phyloP scores from a whole-genome alignment of 2,888 invertebrate species.

The Aphidius colemani region DNA sequence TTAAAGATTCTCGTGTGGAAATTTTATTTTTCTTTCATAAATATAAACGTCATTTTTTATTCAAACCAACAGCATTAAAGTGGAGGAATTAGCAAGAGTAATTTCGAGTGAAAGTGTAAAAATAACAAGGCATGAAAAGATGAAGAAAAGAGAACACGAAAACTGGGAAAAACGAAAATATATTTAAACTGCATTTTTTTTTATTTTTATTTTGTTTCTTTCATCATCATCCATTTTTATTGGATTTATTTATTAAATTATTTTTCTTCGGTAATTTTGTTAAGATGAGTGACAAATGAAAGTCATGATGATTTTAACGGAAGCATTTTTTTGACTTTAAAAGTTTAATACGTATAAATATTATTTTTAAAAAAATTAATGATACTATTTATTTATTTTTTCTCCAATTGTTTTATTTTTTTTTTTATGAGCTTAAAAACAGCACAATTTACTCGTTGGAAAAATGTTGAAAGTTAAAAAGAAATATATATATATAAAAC shows the following conservation, averaged over 20 bases:
- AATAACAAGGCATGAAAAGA: constrained; percentile 23
- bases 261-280: constrained; percentile 17
- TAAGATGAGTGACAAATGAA: constrained; percentile 13
- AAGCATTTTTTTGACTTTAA: neutral
- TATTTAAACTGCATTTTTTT: constrained; percentile 12
- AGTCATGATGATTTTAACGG: neutral
- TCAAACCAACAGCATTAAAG: neutral
- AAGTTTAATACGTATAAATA: too few species aligned
- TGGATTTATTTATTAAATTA: constrained; percentile 5
- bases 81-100: constrained; percentile 20
- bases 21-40: too few species aligned
- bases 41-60: too few species aligned
- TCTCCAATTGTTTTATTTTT: too few species aligned
- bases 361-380: too few species aligned
- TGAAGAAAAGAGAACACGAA: constrained; percentile 11
- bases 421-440: too few species aligned
- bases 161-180: constrained; percentile 9
- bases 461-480: too few species aligned
- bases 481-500: too few species aligned
- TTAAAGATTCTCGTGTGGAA: too few species aligned
- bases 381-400: too few species aligned
- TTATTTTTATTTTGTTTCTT: neutral
- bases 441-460: too few species aligned
- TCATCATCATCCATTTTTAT: constrained; percentile 10
- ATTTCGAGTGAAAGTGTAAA: constrained; percentile 21